Evolutionary conservation across 2,113 vertebrate genomes (phyloP).

Genomic region (Sorex araneus): DNA sequence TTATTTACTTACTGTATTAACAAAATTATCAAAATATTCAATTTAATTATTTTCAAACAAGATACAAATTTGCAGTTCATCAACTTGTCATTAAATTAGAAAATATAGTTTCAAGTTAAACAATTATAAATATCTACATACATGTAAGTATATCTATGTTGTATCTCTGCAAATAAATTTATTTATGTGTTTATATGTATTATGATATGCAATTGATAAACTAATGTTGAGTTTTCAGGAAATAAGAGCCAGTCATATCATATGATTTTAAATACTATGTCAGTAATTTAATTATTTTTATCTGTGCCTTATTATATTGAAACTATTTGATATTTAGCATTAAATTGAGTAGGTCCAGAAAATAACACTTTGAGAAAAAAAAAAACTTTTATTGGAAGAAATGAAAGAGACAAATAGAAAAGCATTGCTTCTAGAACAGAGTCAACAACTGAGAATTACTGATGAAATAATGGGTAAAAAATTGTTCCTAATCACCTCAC

Average conservation of each 20-base stretch:
- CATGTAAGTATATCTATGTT: not conserved
- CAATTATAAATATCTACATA: not conserved
- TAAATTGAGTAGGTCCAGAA: not conserved
- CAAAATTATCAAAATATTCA: not conserved
- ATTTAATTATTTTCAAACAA: not conserved
- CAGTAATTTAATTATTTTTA: not conserved
- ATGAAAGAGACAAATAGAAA: not conserved
- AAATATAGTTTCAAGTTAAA: not conserved
- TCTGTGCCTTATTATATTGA: slow-evolving; percentile 36
- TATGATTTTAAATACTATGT: not conserved
- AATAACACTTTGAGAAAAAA: not conserved
- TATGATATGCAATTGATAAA: too few species aligned
- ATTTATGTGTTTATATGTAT: not conserved
- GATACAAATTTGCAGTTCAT: not conserved
- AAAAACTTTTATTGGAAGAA: not conserved
- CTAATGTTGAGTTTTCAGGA: too few species aligned
- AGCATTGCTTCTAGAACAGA: not conserved
- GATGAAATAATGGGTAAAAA: not conserved
- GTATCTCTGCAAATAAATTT: not conserved
- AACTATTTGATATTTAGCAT: not conserved
- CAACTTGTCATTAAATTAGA: not conserved
- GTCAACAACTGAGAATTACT: not conserved
- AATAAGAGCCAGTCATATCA: not conserved
- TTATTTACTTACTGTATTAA: not conserved
- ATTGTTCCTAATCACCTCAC: not conserved